Base-by-base conservation (phyloP, 2,113 vertebrate genomes). In the Mastomys natalensis region DNA sequence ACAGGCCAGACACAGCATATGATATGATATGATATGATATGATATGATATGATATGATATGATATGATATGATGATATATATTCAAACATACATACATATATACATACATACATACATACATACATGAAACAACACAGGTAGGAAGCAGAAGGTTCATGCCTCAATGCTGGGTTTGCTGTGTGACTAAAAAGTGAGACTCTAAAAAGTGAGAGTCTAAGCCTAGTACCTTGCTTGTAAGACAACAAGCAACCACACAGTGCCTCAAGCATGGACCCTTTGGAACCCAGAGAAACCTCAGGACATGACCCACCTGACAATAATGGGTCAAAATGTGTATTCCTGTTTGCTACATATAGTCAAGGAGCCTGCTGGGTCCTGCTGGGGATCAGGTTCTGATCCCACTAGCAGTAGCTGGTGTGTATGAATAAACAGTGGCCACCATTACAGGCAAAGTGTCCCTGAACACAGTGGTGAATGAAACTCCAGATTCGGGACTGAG, bases 271-370 rank as follows among this genome's bases (percentile, higher is more conserved):
- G 9, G 82, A 40, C 12, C 16, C 8, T 37, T 70, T 2, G 53
- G n/a, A 53, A 80, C 45, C 53, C 1, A 11, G 0, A 15, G 34
- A 10, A 17, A 53, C 4, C 6, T 60, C 34, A 74, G 43, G 0
- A 0, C 1, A 53, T 24, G 1, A 6, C 22, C 17, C 26, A 91
- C 19, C 53, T 34, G 2, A n/a, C 15, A 74, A 7, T 8, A 40
- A 53, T 15, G 66, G 58, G 51, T 40, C 17, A 37, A 58, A 53
- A 19, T 31, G 5, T 48, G 29, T 45, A 4, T 48, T 22, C 10
- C 21, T 64, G 0, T 9, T 24, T 16, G 58, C 78, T 17, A 7
- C n/a, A 6, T 48, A 11, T 19, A 19, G 31, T 51, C 26, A 87
- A 34, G 62, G 19, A 24, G 5, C 48, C 40, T 4, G 7, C 15